Conservation (phyloP, 2,797 vertebrate species). For the Mormyrus hasselquistii region DNA sequence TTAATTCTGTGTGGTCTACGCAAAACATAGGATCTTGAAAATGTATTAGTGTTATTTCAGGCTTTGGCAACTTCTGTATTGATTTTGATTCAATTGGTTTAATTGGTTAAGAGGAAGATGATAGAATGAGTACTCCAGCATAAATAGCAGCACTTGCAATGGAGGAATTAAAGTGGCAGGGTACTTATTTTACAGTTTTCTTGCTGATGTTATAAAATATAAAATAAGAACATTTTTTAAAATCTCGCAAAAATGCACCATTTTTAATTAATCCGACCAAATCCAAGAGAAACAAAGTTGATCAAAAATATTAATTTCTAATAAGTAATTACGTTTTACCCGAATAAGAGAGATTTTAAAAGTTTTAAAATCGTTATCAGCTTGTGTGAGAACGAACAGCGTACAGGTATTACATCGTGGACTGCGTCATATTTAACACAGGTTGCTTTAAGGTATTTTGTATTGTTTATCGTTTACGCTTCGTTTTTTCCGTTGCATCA, state of each 20-base stretch:
- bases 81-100: not conserved
- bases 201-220: not conserved
- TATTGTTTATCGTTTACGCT: not conserved
- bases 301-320: not conserved
- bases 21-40: slow-evolving; percentile 43
- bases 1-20: slow-evolving; percentile 32
- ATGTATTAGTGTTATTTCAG: slow-evolving; percentile 49
- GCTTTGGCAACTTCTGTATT: slow-evolving; percentile 43
- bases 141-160: not conserved
- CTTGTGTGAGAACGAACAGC: not conserved
- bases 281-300: not conserved
- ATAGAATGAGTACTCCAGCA: not conserved
- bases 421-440: not conserved
- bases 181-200: not conserved
- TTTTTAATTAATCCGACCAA: not conserved
- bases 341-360: not conserved
- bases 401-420: not conserved
- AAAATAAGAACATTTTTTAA: not conserved
- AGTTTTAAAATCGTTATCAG: not conserved
- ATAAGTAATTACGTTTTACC: not conserved
- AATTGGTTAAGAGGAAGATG: not conserved
- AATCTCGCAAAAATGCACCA: not conserved
- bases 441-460: not conserved
- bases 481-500: not conserved
- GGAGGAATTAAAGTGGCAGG: not conserved